phyloP scores from a whole-genome alignment of 30 jellyfish, hydroid and myxozoan genomes.

The Pseudorhiza aurosa region DNA sequence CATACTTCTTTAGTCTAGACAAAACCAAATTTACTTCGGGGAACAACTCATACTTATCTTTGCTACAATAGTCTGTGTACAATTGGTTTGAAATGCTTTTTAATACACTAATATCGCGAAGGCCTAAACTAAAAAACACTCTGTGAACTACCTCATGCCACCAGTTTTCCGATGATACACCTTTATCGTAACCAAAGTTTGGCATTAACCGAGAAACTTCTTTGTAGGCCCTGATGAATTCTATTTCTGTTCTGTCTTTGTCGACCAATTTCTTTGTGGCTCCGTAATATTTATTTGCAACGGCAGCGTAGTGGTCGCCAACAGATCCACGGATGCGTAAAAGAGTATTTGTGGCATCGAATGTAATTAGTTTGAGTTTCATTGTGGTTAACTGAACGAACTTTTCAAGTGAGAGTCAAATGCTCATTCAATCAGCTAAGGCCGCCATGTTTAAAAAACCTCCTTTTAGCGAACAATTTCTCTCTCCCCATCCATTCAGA shows the following conservation, averaged over 20 bases:
- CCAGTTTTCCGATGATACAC: slow-evolving; percentile 51
- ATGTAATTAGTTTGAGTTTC: slow-evolving; percentile 48
- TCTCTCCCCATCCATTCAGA: not conserved
- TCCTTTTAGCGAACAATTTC: no score
- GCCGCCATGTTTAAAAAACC: no score
- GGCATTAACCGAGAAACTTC: slow-evolving; percentile 32
- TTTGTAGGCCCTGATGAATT: slow-evolving; percentile 23
- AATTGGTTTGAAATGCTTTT: slow-evolving; percentile 56
- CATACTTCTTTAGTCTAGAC: not conserved
- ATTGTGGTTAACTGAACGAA: not conserved
- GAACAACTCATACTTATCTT: slow-evolving; percentile 27
- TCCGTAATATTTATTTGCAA: slow-evolving; percentile 57
- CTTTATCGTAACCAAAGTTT: slow-evolving; percentile 38
- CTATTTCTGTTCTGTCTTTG: slow-evolving; percentile 12
- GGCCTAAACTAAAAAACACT: slow-evolving; percentile 51
- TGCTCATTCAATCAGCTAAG: no score
- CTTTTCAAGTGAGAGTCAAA: no score
- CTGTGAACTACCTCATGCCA: slow-evolving; percentile 65
- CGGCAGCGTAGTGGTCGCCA: slow-evolving; percentile 50
- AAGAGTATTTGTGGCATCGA: slow-evolving; percentile 56
- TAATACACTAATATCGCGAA: slow-evolving; percentile 26
- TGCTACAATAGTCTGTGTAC: slow-evolving; percentile 44
- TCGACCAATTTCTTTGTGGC: slow-evolving; percentile 42
- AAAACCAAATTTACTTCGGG: slow-evolving; percentile 54
- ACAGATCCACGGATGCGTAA: slow-evolving; percentile 56